Evolutionary conservation across 2,888 invertebrate genomes (phyloP).

Genomic region (Plebejus anna): DNA sequence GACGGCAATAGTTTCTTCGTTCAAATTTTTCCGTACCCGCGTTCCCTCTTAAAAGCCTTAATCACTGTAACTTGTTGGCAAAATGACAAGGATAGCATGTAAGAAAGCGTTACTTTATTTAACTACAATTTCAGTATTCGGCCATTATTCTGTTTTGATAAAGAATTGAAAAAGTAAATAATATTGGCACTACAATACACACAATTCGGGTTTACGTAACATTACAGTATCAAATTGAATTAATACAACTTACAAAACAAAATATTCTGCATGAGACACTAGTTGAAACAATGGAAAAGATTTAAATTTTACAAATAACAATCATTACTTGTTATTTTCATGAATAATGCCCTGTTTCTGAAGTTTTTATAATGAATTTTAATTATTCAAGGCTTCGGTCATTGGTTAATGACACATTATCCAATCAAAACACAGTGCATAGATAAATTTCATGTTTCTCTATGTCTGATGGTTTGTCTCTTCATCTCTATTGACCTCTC

Average conservation of each 20-base stretch:
- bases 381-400: too few species aligned
- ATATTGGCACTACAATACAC: constrained; percentile 13
- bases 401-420: too few species aligned
- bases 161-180: background rate
- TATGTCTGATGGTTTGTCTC: too few species aligned
- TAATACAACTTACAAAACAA: background rate
- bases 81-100: background rate
- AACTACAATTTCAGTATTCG: background rate
- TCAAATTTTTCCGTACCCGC: too few species aligned
- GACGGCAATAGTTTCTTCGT: too few species aligned
- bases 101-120: background rate
- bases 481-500: too few species aligned
- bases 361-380: too few species aligned
- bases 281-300: background rate
- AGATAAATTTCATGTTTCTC: too few species aligned
- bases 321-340: background rate
- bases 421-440: too few species aligned
- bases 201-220: background rate
- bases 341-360: too few species aligned
- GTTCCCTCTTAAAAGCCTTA: background rate
- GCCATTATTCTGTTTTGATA: background rate
- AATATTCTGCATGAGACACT: background rate
- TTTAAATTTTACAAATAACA: background rate
- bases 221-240: background rate
- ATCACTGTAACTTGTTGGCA: background rate